Evolutionary conservation across 2,888 invertebrate species (phyloP).

Genomic region (Ptychoptera albimana): DNA sequence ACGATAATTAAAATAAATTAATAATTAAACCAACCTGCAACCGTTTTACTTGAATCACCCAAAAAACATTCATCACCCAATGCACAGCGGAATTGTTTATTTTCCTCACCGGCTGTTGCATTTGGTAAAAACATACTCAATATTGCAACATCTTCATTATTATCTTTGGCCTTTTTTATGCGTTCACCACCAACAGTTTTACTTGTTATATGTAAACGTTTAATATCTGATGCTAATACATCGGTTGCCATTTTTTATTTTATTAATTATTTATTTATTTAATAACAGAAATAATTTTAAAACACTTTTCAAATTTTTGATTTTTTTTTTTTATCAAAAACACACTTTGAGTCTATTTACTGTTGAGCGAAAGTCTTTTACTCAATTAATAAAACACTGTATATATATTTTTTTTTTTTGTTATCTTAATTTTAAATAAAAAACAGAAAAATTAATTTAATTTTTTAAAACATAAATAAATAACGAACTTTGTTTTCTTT

Average conservation of each 20-base stretch:
- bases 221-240: conserved; percentile 63
- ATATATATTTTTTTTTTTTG: too few species aligned
- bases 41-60: conserved; percentile 60
- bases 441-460: too few species aligned
- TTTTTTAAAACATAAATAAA: too few species aligned
- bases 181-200: conserved; percentile 73
- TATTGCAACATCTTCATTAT: conserved; percentile 76
- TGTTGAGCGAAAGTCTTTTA: neutral
- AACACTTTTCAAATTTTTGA: neutral
- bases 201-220: conserved; percentile 53
- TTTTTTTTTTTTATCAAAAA: neutral
- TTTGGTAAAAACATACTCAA: conserved; percentile 69
- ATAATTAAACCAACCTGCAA: conserved; percentile 47
- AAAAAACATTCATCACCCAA: conserved; percentile 56
- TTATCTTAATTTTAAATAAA: too few species aligned
- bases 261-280: neutral
- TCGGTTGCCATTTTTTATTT: conserved; percentile 48
- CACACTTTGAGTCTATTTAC: too few species aligned
- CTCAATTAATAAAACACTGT: conserved; percentile 8
- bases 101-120: conserved; percentile 42
- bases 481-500: too few species aligned
- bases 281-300: conserved; percentile 7
- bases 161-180: conserved; percentile 61
- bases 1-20: too few species aligned
- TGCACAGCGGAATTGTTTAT: conserved; percentile 63